Percentiles rank a stretch among this genome's conserved stretches.
These are phyloP conservation scores for Enteromius treurensis DNA, from an alignment of 2,797 vertebrate genomes.

Conservation along the genomic window DNA sequence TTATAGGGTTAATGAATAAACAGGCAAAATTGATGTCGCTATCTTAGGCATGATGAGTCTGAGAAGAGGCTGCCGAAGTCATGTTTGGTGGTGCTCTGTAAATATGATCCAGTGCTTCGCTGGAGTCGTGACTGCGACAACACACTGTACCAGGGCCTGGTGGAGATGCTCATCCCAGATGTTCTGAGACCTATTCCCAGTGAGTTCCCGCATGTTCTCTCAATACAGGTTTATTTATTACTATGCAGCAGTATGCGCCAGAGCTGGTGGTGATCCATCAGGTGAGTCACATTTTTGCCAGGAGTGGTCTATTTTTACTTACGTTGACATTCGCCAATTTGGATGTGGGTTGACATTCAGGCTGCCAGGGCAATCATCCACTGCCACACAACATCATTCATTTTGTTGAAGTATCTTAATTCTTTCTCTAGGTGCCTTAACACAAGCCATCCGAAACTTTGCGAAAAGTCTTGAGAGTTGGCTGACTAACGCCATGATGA, in stretches of 20 bases:
- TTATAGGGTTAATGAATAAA: not conserved
- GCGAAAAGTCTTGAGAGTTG: conserved; percentile 96
- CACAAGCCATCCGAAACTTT: conserved; percentile 95
- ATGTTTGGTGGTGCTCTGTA: conserved; percentile 88
- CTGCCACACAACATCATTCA: not conserved
- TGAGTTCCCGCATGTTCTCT: conserved; percentile 21
- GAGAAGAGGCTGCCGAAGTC: conserved; percentile 93
- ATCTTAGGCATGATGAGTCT: conserved; percentile 87
- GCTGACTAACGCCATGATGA: conserved; percentile 95
- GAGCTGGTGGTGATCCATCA: conserved; percentile 1
- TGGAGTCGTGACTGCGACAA: conserved; percentile 95
- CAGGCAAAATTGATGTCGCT: not conserved
- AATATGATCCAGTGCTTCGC: conserved; percentile 90
- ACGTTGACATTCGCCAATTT: not conserved
- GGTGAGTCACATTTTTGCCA: not conserved
- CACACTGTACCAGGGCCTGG: conserved; percentile 91
- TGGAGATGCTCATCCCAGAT: conserved; percentile 94
- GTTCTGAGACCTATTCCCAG: conserved; percentile 90
- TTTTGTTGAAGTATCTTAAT: not conserved
- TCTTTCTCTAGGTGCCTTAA: conserved; percentile 88
- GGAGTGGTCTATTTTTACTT: conserved; percentile 5
- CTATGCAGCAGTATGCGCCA: not conserved
- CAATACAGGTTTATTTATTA: conserved; percentile 2
- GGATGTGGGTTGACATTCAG: not conserved
- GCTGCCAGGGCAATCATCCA: not conserved